phyloP scores from a whole-genome alignment of 2,888 invertebrate genomes.

The Yponomeuta malinellus region DNA sequence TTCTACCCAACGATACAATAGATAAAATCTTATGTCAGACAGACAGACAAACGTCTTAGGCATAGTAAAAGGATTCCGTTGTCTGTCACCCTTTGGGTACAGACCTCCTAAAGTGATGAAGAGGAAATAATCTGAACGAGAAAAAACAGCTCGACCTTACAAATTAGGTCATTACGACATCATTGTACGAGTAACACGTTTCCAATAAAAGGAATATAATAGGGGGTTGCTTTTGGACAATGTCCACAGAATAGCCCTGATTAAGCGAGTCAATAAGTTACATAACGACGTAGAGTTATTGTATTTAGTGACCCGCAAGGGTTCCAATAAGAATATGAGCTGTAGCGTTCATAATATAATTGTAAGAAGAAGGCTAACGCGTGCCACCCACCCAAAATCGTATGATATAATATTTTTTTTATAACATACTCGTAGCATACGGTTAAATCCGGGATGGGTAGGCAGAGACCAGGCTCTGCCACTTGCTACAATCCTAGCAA shows the following conservation, averaged over 20 bases:
- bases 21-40: too few relatives aligned
- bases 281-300: slow-evolving; percentile 33
- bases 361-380: slow-evolving; percentile 5
- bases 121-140: not conserved
- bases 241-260: slow-evolving; percentile 30
- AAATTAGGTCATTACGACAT: slow-evolving; percentile 16
- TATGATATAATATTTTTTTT: too few relatives aligned
- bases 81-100: not conserved
- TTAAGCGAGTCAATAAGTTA: slow-evolving; percentile 32
- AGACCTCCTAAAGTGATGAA: not conserved
- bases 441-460: too few relatives aligned
- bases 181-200: slow-evolving; percentile 17
- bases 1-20: too few relatives aligned
- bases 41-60: too few relatives aligned
- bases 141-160: not conserved
- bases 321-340: slow-evolving; percentile 36
- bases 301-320: slow-evolving; percentile 29
- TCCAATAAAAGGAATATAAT: slow-evolving; percentile 16
- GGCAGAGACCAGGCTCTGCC: too few relatives aligned
- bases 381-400: slow-evolving; percentile 23
- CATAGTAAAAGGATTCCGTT: too few relatives aligned
- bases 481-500: too few relatives aligned
- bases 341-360: slow-evolving; percentile 20
- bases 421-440: too few relatives aligned
- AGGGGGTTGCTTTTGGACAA: slow-evolving; percentile 23